Percentiles rank a stretch among this genome's conserved stretches.
Evolutionary conservation across 1,140 invertebrate genomes (phyloP).

Genomic region (Branchinecta lindahli): DNA sequence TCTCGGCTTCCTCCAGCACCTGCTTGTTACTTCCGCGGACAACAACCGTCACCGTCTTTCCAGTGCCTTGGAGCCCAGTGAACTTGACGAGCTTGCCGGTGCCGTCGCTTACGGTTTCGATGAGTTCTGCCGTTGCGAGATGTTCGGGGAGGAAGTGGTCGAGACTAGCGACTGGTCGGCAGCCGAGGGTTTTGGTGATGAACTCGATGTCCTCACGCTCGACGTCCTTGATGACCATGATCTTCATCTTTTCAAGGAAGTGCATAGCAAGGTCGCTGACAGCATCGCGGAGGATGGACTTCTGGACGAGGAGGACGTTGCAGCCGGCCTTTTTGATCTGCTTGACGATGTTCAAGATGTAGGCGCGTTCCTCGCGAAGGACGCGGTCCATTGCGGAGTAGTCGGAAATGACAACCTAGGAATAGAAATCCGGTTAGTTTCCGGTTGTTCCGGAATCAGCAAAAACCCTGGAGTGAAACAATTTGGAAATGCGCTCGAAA

Average conservation of each 20-base stretch:
- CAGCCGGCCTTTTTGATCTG: conserved; percentile 97
- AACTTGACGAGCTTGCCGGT: conserved; percentile 85
- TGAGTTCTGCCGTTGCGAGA: conserved; percentile 77
- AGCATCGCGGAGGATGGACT: conserved; percentile 94
- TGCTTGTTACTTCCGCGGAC: conserved; percentile 95
- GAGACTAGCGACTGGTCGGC: conserved; percentile 90
- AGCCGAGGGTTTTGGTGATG: conserved; percentile 85
- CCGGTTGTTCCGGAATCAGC: too few relatives aligned
- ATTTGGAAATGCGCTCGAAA: too few relatives aligned
- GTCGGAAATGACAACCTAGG: conserved; percentile 78
- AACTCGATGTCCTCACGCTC: conserved; percentile 97
- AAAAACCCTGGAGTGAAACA: too few relatives aligned
- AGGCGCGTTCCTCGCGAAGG: conserved; percentile 91
- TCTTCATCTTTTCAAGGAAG: conserved; percentile 97
- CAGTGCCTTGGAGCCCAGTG: conserved; percentile 73
- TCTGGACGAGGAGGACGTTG: conserved; percentile 94
- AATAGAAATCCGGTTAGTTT: conserved; percentile 25
- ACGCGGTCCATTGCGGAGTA: conserved; percentile 98
- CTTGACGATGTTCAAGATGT: conserved; percentile 97
- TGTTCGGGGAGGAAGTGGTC: conserved; percentile 92
- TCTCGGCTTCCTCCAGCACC: conserved; percentile 80
- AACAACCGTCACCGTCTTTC: conserved; percentile 80
- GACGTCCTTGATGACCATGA: conserved; percentile 95
- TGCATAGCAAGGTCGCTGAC: conserved; percentile 92
- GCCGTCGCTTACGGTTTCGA: conserved; percentile 83